Conservation (phyloP, 2,797 vertebrate species). For the Vultur gryphus region DNA sequence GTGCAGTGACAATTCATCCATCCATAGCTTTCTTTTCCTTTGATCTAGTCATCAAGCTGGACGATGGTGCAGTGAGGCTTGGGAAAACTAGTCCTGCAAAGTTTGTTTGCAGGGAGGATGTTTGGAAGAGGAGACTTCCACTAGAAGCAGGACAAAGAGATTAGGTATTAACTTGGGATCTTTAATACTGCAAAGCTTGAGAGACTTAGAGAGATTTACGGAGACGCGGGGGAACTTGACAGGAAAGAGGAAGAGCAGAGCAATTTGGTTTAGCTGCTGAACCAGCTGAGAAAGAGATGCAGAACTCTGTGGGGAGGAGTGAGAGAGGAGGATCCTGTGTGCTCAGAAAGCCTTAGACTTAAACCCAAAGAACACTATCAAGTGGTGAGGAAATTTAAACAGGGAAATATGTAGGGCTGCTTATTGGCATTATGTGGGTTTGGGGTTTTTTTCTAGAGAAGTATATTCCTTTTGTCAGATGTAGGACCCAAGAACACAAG, state of each 20-base stretch:
- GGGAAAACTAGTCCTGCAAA: neutral
- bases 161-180: neutral
- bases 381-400: neutral
- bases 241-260: neutral
- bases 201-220: neutral
- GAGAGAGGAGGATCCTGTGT: neutral
- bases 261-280: neutral
- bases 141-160: neutral
- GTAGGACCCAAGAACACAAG: neutral
- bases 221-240: neutral
- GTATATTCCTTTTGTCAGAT: neutral
- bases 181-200: neutral
- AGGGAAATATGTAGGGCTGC: neutral
- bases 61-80: neutral
- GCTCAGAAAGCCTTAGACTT: neutral
- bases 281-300: neutral
- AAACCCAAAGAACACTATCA: neutral
- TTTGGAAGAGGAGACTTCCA: neutral
- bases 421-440: neutral
- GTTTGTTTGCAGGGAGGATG: neutral
- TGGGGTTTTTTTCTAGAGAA: neutral
- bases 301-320: neutral
- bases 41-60: neutral
- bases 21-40: neutral
- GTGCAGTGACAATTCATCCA: neutral